Percentiles rank a stretch among this genome's conserved stretches.
phyloP scores from a whole-genome alignment of 1,140 invertebrate genomes.

The Ostrea edulis region DNA sequence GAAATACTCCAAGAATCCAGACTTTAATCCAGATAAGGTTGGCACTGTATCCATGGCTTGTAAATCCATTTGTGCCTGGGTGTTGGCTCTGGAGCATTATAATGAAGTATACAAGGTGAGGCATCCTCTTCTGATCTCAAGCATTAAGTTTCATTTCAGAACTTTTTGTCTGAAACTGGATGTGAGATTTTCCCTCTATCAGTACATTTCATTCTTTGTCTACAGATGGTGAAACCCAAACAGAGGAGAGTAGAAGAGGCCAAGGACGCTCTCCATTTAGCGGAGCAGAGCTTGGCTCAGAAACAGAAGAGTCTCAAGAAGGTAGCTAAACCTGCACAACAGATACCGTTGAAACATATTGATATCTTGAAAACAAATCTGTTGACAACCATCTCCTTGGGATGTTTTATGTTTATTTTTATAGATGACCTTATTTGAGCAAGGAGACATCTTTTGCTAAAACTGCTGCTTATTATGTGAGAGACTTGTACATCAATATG shows the following conservation, averaged over 20 bases:
- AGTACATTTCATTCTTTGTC: not conserved
- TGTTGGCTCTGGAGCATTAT: conserved; percentile 78
- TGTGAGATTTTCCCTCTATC: no score
- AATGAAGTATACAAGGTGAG: conserved; percentile 78
- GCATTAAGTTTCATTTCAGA: not conserved
- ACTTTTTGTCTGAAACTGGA: not conserved
- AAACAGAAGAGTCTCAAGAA: conserved; percentile 76
- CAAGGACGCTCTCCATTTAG: conserved; percentile 75
- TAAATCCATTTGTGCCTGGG: conserved; percentile 78
- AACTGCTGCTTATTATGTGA: no score
- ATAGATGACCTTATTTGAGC: no score
- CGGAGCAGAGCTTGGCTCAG: conserved; percentile 73
- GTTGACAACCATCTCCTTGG: no score
- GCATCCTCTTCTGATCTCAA: not conserved
- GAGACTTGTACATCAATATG: not conserved
- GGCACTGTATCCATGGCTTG: conserved; percentile 77
- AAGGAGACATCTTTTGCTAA: no score
- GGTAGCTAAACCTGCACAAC: conserved; percentile 55
- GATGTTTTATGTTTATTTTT: no score
- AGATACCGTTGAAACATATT: not conserved
- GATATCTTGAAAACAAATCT: not conserved
- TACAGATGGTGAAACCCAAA: conserved; percentile 79
- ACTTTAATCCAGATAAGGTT: conserved; percentile 77
- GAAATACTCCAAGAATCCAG: conserved; percentile 75
- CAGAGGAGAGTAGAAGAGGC: conserved; percentile 76